Conservation (phyloP, 1,140 invertebrate species). For the Asobara japonica region DNA sequence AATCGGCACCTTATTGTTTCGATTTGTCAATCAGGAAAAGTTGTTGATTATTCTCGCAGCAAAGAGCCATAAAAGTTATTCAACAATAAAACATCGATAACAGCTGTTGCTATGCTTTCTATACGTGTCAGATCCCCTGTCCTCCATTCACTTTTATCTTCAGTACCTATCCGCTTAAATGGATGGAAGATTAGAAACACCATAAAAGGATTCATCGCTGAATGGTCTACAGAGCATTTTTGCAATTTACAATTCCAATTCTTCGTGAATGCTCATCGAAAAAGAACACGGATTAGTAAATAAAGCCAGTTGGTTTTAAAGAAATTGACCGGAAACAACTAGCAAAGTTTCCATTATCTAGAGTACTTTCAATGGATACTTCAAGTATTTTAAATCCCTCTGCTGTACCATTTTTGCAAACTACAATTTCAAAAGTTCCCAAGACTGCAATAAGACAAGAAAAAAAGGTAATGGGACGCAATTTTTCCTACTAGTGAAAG, state of each 20-base stretch:
- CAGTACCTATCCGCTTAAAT: not conserved
- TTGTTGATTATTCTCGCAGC: slow-evolving; percentile 40
- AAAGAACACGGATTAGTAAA: not conserved
- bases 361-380: not conserved
- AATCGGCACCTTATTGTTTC: slow-evolving; percentile 32
- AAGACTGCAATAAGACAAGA: too few relatives aligned
- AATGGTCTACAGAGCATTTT: too few relatives aligned
- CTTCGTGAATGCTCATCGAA: not conserved
- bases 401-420: too few relatives aligned
- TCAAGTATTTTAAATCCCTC: not conserved
- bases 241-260: too few relatives aligned
- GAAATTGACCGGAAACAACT: not conserved
- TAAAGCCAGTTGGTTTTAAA: not conserved
- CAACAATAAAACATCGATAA: slow-evolving; percentile 1
- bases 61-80: slow-evolving; percentile 30
- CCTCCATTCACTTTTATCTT: not conserved
- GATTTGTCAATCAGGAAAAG: slow-evolving; percentile 45
- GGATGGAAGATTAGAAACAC: not conserved
- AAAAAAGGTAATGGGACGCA: too few relatives aligned
- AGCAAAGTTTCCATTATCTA: not conserved
- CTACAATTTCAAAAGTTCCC: too few relatives aligned
- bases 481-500: too few relatives aligned
- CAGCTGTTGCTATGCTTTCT: not conserved
- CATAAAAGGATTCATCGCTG: not conserved
- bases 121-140: not conserved